Evolutionary conservation across 2,888 invertebrate species (phyloP), one percentile per base, ranked within the genome.

Genomic region (Trichogramma evanescens): DNA sequence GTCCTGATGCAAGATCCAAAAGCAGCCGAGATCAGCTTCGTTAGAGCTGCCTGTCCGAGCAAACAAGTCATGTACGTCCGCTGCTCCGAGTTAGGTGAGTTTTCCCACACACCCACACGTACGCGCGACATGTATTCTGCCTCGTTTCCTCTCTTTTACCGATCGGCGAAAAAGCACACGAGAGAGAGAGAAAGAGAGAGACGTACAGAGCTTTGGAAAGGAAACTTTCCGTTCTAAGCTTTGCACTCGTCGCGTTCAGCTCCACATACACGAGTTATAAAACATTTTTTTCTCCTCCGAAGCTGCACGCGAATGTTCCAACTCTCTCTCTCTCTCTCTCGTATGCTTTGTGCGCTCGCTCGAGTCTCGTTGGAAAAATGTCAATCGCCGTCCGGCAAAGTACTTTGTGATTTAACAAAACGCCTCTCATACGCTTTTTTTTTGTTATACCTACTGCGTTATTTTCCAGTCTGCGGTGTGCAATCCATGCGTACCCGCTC

Each of bases 1-100:
- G 92, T 93, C 0, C 86, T 88, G 72, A 89, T 93, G 72, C 86
- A 91, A 64, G 89, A 93, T 75, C 91, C 92, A 0, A 83, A 85
- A 62, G 90, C 91, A 0, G 77, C 87, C 0, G 91, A 92, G 79
- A 91, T 93, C 61, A 88, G 88, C 43, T 93, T 94, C 70, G 83
- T 89, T 9, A 85, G 89, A 68, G 87, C 88, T 8, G 82, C 86
- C 51, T 94, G 93, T 71, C 85, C 86, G 0, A 83, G 85, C 51
- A 86, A 85, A 66, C 86, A 89, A 79, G 92, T 93, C 7, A 83
- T 94, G 56, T 88, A 87, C 76, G 87, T 93, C 41, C 83, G 86
- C 54, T 94, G 93, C 71, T 85, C 87, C 56, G 84, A 90, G 67
- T 80, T 89, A 68, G 88, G 89, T 90, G 78, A 81, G 82, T 68